Base-by-base conservation (phyloP, 2,113 vertebrate species). In the Laterallus jamaicensis region DNA sequence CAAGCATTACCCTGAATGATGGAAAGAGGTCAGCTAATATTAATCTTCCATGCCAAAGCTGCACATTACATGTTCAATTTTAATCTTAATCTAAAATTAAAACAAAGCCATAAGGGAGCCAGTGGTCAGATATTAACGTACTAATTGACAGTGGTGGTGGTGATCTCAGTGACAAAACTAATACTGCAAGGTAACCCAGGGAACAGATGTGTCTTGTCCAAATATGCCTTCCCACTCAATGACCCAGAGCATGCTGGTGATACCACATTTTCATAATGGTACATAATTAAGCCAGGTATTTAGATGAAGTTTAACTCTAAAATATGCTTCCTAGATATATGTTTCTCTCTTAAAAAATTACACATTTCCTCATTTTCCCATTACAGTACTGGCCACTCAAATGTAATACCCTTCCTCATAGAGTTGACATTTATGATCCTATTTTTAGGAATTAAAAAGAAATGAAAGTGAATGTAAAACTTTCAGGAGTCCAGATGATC, bases 211-310 rank as follows among this genome's bases (percentile, higher is more conserved):
- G 29, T 66, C 47, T 37, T 42, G 11, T 12, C 66, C 59, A 64
- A 68, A 47, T 49, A 35, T 9, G 6, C 54, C 44, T 60, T 92
- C 62, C 22, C 37, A 62, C 9, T 50, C 64, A 59, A 10, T 52
- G 40, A 85, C 44, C n/a, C 40, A 68, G 37, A 75, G 73, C 26
- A 39, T 69, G 32, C 37, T 69, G 26, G 54, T 73, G 19, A 58
- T 14, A 35, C 11, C 39, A 22, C 2, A 75, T 3, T 49, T 2
- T 0, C 8, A 37, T 4, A 37, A 12, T 15, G 14, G 2, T 7
- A 18, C 50, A 26, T 16, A 64, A 58, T 44, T 54, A 54, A 86
- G 10, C 54, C 40, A 77, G 26, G 8, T 66, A 31, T 77, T 60
- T 26, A 35, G 50, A 83, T 49, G 17, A 69, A 80, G 82, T 90